phyloP scores from a whole-genome alignment of 2,797 vertebrate species.

The Sebastes iracundus region DNA sequence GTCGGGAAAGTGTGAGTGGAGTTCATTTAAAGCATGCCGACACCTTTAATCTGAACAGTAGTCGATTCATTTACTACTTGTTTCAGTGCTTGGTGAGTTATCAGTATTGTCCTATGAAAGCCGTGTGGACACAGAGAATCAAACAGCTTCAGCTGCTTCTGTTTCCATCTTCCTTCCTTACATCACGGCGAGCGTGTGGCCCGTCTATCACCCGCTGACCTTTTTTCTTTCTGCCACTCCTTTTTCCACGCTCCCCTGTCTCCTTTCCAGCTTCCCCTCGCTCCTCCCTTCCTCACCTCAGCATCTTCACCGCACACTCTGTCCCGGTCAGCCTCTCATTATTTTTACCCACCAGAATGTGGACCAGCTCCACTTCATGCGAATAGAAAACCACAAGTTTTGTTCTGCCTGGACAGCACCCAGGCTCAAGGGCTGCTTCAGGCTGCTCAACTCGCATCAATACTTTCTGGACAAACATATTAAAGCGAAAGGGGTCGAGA shows the following conservation, averaged over 20 bases:
- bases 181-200: conserved; percentile 43
- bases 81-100: neutral
- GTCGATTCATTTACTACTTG: neutral
- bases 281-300: conserved; percentile 79
- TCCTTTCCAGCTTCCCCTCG: conserved; percentile 35
- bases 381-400: conserved; percentile 89
- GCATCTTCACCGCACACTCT: conserved; percentile 83
- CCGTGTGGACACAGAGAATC: neutral
- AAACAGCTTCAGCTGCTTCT: neutral
- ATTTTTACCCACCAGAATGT: conserved; percentile 88
- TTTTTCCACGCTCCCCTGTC: conserved; percentile 36
- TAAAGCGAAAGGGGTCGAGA: neutral
- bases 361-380: conserved; percentile 91
- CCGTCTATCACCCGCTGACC: conserved; percentile 53
- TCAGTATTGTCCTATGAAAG: neutral
- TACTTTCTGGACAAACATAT: conserved; percentile 19
- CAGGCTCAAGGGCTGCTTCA: conserved; percentile 64
- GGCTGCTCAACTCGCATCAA: conserved; percentile 59
- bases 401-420: conserved; percentile 85
- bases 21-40: too few relatives aligned
- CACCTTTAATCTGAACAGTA: neutral
- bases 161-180: conserved; percentile 9
- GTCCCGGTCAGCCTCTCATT: conserved; percentile 90
- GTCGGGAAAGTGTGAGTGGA: too few relatives aligned
- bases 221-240: conserved; percentile 33